These are phyloP conservation scores for Drosophila ironensis DNA, from an alignment of 1,140 invertebrate genomes.

Conservation along the genomic window DNA sequence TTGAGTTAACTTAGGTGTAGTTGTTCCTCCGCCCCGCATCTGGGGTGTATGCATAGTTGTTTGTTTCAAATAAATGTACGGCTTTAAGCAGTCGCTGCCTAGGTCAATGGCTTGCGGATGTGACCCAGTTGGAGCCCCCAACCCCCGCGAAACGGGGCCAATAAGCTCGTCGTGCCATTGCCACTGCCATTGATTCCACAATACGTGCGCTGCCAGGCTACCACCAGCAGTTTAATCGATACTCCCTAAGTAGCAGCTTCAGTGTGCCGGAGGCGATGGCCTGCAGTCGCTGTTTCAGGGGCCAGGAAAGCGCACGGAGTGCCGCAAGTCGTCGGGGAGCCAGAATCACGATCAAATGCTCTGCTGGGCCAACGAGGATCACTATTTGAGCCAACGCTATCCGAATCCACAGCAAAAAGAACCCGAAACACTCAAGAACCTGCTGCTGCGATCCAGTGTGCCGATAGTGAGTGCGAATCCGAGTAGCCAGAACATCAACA, in stretches of 20 bases:
- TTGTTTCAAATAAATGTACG: constrained; percentile 41
- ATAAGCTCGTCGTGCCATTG: constrained; percentile 28
- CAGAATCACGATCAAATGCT: constrained; percentile 54
- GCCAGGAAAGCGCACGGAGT: background rate
- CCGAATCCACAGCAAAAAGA: constrained; percentile 59
- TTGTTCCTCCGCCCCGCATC: constrained; percentile 1
- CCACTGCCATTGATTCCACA: constrained; percentile 61
- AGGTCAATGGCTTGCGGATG: constrained; percentile 18
- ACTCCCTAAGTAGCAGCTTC: background rate
- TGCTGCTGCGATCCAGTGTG: constrained; percentile 72
- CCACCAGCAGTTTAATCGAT: constrained; percentile 69
- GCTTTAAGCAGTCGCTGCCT: constrained; percentile 13
- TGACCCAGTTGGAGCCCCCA: constrained; percentile 1
- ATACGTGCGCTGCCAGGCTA: constrained; percentile 14
- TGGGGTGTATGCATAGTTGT: constrained; percentile 22
- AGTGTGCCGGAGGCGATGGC: background rate
- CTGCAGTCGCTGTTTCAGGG: background rate
- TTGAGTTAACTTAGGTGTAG: no score
- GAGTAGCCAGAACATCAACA: no score
- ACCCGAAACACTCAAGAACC: constrained; percentile 72
- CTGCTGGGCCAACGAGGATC: constrained; percentile 72
- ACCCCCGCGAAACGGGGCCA: constrained; percentile 16
- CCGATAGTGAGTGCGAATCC: constrained; percentile 73
- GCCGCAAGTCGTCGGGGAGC: no score
- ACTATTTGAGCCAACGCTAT: constrained; percentile 61